Evolutionary conservation across 35 echinoderm and acorn worm genomes (phyloP).

Genomic region (Chiridota heheva): DNA sequence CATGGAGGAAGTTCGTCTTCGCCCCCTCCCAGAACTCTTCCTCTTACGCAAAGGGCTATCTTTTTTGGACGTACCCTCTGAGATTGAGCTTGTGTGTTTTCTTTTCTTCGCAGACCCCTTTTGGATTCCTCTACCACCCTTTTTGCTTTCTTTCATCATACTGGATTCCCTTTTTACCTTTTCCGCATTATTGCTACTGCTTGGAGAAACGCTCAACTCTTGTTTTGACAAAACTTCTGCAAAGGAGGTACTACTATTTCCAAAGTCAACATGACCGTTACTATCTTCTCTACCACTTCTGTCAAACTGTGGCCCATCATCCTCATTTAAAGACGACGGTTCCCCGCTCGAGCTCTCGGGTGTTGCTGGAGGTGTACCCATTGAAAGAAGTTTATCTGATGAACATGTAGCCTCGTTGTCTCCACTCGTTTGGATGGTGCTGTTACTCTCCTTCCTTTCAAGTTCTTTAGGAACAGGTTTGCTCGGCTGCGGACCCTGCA

Average conservation of each 20-base stretch:
- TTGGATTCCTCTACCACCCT: no score
- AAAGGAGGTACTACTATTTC: slow-evolving; percentile 45
- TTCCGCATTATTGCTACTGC: slow-evolving; percentile 9
- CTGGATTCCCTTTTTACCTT: no score
- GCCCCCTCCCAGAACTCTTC: slow-evolving; percentile 51
- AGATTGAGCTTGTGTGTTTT: slow-evolving; percentile 43
- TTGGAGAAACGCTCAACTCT: background rate
- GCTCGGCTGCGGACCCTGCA: background rate
- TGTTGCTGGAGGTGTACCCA: slow-evolving; percentile 92
- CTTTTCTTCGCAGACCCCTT: slow-evolving; percentile 52
- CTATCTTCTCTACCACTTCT: slow-evolving; percentile 88
- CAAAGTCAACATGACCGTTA: slow-evolving; percentile 74
- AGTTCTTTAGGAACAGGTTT: background rate
- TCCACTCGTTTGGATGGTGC: background rate
- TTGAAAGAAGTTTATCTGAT: no score
- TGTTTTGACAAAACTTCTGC: background rate
- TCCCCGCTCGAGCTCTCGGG: slow-evolving; percentile 67
- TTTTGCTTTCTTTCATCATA: no score
- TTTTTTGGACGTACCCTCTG: background rate
- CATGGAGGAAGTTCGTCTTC: slow-evolving; percentile 57
- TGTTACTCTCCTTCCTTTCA: slow-evolving; percentile 18
- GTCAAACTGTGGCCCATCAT: slow-evolving; percentile 39
- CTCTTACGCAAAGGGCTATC: background rate
- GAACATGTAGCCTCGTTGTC: no score
- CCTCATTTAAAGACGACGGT: slow-evolving; percentile 59